Conservation (phyloP, 2,113 vertebrate genomes). For the Gobius niger region DNA sequence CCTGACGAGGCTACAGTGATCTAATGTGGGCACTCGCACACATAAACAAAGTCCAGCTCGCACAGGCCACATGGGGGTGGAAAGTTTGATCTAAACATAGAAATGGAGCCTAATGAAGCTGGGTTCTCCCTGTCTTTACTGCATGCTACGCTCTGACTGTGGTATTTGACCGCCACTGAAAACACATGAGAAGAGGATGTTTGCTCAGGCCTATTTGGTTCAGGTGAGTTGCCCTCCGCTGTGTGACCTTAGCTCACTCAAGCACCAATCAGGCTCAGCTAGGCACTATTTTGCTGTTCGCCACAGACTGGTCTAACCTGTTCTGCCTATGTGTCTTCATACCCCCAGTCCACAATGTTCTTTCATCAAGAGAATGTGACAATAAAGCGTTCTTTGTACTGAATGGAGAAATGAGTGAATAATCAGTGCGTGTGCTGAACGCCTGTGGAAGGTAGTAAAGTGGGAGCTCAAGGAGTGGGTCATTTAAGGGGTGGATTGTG, state of each 20-base stretch:
- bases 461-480: constrained; percentile 50
- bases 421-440: neutral
- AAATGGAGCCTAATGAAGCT: constrained; percentile 57
- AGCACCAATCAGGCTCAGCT: constrained; percentile 31
- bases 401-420: neutral
- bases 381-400: constrained; percentile 9
- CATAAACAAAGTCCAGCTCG: constrained; percentile 44
- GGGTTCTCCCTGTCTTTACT: constrained; percentile 48
- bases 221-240: constrained; percentile 56
- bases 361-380: constrained; percentile 16
- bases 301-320: constrained; percentile 65
- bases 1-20: constrained; percentile 52
- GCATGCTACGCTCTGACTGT: constrained; percentile 38
- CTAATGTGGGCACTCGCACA: constrained; percentile 50
- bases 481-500: constrained; percentile 71
- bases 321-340: constrained; percentile 44
- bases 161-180: constrained; percentile 50
- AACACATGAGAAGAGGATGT: constrained; percentile 44
- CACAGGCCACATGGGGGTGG: constrained; percentile 57
- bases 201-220: constrained; percentile 56
- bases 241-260: constrained; percentile 65
- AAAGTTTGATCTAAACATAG: constrained; percentile 70
- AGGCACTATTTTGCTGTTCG: constrained; percentile 30
- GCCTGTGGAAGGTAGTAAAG: constrained; percentile 16
- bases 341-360: constrained; percentile 20